Evolutionary conservation across 1,140 invertebrate species (phyloP).

Genomic region (Pectinophora gossypiella): DNA sequence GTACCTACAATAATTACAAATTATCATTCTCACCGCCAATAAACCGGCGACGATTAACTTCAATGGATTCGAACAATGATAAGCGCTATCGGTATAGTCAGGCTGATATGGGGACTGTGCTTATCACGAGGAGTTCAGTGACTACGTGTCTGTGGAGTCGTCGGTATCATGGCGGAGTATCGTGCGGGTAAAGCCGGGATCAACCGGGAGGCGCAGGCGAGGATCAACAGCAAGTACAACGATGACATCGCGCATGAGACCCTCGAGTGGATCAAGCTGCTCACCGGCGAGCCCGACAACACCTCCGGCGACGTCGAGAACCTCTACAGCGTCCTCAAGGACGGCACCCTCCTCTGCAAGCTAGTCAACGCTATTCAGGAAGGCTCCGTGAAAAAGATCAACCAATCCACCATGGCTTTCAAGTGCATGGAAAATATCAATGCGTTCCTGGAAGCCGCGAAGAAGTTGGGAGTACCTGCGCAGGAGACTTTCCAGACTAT

Average conservation of each 20-base stretch:
- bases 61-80: background rate
- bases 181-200: constrained; percentile 67
- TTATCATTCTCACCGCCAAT: background rate
- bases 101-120: constrained; percentile 43
- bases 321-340: constrained; percentile 90
- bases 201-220: constrained; percentile 65
- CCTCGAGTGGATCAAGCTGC: constrained; percentile 91
- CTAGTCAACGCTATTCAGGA: constrained; percentile 88
- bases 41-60: background rate
- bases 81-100: constrained; percentile 37
- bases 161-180: constrained; percentile 63
- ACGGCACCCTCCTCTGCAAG: constrained; percentile 90
- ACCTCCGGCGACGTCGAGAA: constrained; percentile 91
- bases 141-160: constrained; percentile 53
- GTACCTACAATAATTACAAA: background rate
- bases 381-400: constrained; percentile 91
- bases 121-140: constrained; percentile 64
- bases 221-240: constrained; percentile 96
- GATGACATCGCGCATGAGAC: constrained; percentile 92
- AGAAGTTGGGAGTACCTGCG: constrained; percentile 91
- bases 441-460: constrained; percentile 91
- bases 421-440: constrained; percentile 99
- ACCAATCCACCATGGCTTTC: constrained; percentile 92
- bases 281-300: constrained; percentile 87
- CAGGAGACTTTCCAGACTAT: constrained; percentile 98